Base-by-base conservation (phyloP, 2,113 vertebrate species). In the Chaetura pelagica region DNA sequence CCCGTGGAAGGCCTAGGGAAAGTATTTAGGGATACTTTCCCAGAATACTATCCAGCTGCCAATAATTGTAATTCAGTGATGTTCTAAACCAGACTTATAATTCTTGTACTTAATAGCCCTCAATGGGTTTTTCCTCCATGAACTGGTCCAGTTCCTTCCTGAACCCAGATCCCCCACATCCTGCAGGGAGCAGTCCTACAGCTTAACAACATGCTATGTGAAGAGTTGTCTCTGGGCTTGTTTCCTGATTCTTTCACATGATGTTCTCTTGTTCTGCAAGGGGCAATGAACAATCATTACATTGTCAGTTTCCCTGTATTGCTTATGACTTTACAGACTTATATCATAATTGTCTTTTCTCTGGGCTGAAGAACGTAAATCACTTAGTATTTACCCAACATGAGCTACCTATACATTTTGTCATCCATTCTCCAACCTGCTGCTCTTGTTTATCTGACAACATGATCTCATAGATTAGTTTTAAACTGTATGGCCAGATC, bases 41-140 rank as follows among this genome's bases (percentile, higher is more conserved):
- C 92, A 92, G 94, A 96, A 92, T 71, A 90, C 32, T 15, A 2
- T 63, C 42, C 92, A 93, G 89, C 88, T 96, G 95, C 72, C 95
- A 95, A 71, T 90, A 78, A 74, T 93, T 81, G 10, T 49, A 87
- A 87, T 67, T 93, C 32, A 77, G 35, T 52, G 68, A 71, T 84
- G 68, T 84, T 95, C 73, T 92, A 77, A 93, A 81, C 20, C 75
- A 90, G 90, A 83, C 17, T 78, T 61, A 30, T 18, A 75, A 30
- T n/a, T 83, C 90, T 83, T 92, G 10, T 86, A 48, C 18, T 90
- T 74, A 86, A 93, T 71, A 63, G 11, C 64, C 21, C 83, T 90
- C 94, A 84, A 22, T 71, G 83, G 92, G 94, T 55, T 93, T 94
- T 96, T 94, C 9, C 9, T 93, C 93, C 46, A 84, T 40, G 26